A percentile compares a stretch with the other conserved stretches of the same genome.
Conservation (phyloP, 2,113 vertebrate species). For the Chaetops frenatus region DNA sequence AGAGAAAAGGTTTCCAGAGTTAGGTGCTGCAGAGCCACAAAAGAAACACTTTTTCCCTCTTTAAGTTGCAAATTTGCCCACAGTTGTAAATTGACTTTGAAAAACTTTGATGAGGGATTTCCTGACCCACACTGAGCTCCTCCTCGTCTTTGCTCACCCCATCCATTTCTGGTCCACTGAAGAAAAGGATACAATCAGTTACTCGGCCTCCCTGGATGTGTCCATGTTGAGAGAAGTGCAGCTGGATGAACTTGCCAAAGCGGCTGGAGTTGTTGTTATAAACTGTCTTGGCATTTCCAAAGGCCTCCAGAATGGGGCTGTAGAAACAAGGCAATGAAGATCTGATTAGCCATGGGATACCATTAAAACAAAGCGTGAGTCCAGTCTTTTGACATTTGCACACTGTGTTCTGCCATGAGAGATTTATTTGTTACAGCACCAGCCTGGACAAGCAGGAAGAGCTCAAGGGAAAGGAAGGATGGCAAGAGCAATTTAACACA, state of each 20-base stretch:
- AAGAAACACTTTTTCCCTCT: neutral
- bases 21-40: neutral
- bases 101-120: neutral
- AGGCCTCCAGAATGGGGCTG: constrained; percentile 90
- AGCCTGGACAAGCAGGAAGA: constrained; percentile 8
- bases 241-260: constrained; percentile 91
- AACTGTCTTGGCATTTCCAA: constrained; percentile 89
- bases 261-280: constrained; percentile 95
- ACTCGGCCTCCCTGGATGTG: constrained; percentile 90
- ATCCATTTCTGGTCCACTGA: neutral
- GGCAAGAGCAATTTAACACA: neutral
- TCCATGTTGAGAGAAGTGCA: constrained; percentile 87
- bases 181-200: constrained; percentile 86
- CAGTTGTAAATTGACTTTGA: neutral
- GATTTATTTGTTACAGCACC: neutral
- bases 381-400: neutral
- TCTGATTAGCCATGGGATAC: neutral
- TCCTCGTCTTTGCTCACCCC: neutral
- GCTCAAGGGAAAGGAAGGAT: neutral
- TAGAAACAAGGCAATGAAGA: neutral
- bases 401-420: neutral
- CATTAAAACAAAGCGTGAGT: neutral
- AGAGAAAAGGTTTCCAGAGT: neutral
- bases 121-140: neutral
- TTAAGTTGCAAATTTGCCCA: neutral